phyloP scores from a whole-genome alignment of 2,797 vertebrate genomes.

The Urocyon cinereoargenteus region DNA sequence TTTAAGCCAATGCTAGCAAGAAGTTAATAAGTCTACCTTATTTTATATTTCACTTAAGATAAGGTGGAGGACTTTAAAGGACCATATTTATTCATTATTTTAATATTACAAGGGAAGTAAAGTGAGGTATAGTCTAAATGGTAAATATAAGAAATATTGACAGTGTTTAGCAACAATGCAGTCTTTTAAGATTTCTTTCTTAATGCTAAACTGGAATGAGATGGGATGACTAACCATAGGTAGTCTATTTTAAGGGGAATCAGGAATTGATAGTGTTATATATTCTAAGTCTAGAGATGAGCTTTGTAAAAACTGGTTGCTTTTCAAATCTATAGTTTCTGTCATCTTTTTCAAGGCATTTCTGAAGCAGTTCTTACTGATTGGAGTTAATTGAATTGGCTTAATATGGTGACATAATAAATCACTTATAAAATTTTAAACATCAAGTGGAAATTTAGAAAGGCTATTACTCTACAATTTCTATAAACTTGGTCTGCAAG shows the following conservation, averaged over 20 bases:
- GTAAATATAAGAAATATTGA: slow-evolving; percentile 1
- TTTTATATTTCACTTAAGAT: slow-evolving; percentile 75
- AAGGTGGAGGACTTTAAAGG: slow-evolving; percentile 70
- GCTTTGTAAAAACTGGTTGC: slow-evolving; percentile 50
- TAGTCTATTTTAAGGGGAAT: slow-evolving; percentile 61
- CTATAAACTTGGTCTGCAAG: slow-evolving; percentile 39
- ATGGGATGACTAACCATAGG: slow-evolving; percentile 69
- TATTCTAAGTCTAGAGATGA: slow-evolving; percentile 53
- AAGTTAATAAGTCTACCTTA: slow-evolving; percentile 79
- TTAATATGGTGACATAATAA: slow-evolving; percentile 64
- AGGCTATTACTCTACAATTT: slow-evolving; percentile 46
- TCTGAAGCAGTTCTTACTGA: slow-evolving; percentile 60
- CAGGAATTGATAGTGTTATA: not conserved
- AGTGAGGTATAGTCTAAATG: slow-evolving; percentile 63
- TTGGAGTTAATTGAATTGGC: slow-evolving; percentile 59
- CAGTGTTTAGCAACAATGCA: slow-evolving; percentile 45
- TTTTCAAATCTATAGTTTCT: slow-evolving; percentile 54
- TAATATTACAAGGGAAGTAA: slow-evolving; percentile 70
- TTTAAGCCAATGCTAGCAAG: slow-evolving; percentile 81
- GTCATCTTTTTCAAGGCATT: slow-evolving; percentile 68
- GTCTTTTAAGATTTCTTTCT: slow-evolving; percentile 39
- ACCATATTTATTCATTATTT: slow-evolving; percentile 80
- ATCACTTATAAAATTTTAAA: slow-evolving; percentile 76
- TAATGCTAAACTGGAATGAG: slow-evolving; percentile 72
- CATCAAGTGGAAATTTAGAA: slow-evolving; percentile 72